Base-by-base conservation (phyloP, 2,113 vertebrate genomes). In the Aspidoscelis tigris region DNA sequence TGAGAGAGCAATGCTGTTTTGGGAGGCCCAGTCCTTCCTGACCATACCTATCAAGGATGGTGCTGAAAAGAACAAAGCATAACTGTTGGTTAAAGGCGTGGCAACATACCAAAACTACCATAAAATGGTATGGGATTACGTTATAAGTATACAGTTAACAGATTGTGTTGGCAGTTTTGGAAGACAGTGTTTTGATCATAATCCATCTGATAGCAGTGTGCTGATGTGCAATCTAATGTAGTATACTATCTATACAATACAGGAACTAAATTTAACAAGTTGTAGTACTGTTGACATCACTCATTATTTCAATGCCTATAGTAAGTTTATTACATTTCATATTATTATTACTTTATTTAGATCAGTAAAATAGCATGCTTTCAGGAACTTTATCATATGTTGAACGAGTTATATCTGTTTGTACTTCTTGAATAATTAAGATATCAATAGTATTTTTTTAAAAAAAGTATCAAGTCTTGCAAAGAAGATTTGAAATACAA, bases 11-110 rank as follows among this genome's bases (percentile, higher is more conserved):
- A 99, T 98, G 95, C 97, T 98, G 96, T 97, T 98, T 90, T 97
- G 98, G 91, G 98, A 98, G 89, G 98, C 98, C 98, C 98, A 99
- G 96, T 99, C 98, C 93, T 99, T 99, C 93, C 98, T 98, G 92
- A 99, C 94, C 93, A 96, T 92, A 80, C 97, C 97, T 89, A 98
- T 97, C 92, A 98, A 95, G 89, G 97, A 97, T 44, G 97, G 98
- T 94, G 97, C 98, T 99, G 95, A 92, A 96, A 94, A 92, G 93
- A 89, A 96, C 58, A 94, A 96, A 95, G 94, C 92, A 96, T 88
- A 95, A 96, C 94, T 95, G 93, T 87, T 92, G 94, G 94, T 96
- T 96, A 95, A 95, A 92, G 82, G 84, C 39, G 22, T 94, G 75
- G 86, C 65, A 94, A 80, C 92, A 0, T 53, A 12, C 86, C 92